These are phyloP conservation scores for Ptiloglossa arizonensis DNA, from an alignment of 1,140 invertebrate species.

Conservation along the genomic window DNA sequence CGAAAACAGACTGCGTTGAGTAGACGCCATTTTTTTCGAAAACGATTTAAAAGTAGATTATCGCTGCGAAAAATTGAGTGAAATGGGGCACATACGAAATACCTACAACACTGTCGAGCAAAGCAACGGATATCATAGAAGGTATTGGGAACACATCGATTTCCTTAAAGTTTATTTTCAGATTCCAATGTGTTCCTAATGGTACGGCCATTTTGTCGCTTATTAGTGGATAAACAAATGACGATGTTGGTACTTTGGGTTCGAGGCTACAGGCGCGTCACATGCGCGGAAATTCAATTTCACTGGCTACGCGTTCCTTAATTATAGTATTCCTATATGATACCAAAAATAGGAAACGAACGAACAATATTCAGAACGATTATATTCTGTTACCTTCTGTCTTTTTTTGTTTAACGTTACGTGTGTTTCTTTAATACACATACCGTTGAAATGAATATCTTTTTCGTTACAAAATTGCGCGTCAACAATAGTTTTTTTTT, in stretches of 20 bases:
- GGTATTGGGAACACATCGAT: background rate
- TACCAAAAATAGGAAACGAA: conserved; percentile 58
- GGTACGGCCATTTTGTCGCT: conserved; percentile 73
- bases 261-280: conserved; percentile 63
- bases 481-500: no score
- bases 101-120: background rate
- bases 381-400: background rate
- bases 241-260: conserved; percentile 64
- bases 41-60: conserved; percentile 34
- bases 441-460: background rate
- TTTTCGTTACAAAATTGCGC: background rate
- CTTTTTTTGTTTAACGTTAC: no score
- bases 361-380: conserved; percentile 4
- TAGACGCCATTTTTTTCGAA: conserved; percentile 51
- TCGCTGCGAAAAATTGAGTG: background rate
- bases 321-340: conserved; percentile 28
- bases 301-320: conserved; percentile 23
- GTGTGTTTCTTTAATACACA: no score
- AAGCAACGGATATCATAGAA: no score
- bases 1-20: conserved; percentile 1
- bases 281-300: conserved; percentile 65
- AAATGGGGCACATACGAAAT: background rate
- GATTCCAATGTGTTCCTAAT: conserved; percentile 39
- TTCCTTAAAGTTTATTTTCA: conserved; percentile 25
- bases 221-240: conserved; percentile 76